Evolutionary conservation across 2,113 vertebrate genomes (phyloP), one percentile per base, ranked within the genome.

Genomic region (Heptranchias perlo): DNA sequence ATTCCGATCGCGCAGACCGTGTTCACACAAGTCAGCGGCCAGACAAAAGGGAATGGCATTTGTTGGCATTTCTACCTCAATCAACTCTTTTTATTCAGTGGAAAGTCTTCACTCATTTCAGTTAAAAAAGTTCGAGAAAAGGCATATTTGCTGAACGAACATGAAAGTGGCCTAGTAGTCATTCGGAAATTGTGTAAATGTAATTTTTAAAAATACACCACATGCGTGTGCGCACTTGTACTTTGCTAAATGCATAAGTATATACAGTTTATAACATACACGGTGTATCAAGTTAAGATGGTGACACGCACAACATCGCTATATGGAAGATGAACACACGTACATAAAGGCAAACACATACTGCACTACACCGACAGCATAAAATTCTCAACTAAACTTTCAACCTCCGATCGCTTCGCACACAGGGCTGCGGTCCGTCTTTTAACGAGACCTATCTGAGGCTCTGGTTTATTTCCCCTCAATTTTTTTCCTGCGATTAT

Each of bases 361-460:
- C 92, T 64, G 31, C 35, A 65, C 92, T 64, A 65, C 61, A 47
- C 25, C n/a, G 31, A 44, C 47, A 69, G 44, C 65, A 49, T 18
- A 44, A 73, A 44, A 95, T 67, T 95, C 94, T 52, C 65, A 31
- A 31, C 25, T 13, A 95, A 95, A 95, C 62, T 95, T 95, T 69
- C 23, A 94, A 28, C 25, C 39, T 44, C 62, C 18, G 39, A 47
- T 94, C 92, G 54, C 54, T 64, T 25, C 62, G 62, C n/a, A 52
- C 64, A 49, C 64, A 69, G 7, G 64, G 64, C 44, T 44, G 89
- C 58, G 87, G 87, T 35, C 28, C 1, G 89, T n/a, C 54, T 23
- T 82, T 82, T 58, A 94, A 65, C n/a, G 44, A 94, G 61, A 65
- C 92, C 11, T 44, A 65, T 25, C n/a, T 64, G 18, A 13, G 44